Conservation (phyloP, 2,113 vertebrate genomes). For the Chaenocephalus aceratus region DNA sequence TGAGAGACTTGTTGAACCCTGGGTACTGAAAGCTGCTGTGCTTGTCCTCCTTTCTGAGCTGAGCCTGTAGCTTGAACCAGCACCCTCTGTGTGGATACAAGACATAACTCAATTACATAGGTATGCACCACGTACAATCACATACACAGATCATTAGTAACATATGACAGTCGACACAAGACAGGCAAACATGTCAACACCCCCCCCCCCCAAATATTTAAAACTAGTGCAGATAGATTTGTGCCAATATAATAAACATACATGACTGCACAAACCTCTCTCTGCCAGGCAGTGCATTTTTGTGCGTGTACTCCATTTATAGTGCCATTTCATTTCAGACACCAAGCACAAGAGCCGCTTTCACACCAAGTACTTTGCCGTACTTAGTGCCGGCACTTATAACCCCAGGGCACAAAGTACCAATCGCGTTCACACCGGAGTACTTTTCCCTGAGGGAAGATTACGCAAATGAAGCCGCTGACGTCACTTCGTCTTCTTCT, state of each 20-base stretch:
- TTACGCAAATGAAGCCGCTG: too few relatives aligned
- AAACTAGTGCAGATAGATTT: background rate
- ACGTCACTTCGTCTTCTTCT: too few relatives aligned
- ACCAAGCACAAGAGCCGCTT: background rate
- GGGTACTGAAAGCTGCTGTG: conserved; percentile 91
- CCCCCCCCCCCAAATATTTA: background rate
- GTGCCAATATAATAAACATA: background rate
- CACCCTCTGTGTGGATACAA: conserved; percentile 89
- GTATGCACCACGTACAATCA: conserved; percentile 51
- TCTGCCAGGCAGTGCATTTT: background rate
- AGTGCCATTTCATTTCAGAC: background rate
- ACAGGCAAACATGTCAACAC: conserved; percentile 9
- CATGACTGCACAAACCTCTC: background rate
- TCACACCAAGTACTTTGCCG: too few relatives aligned
- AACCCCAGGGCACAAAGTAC: too few relatives aligned
- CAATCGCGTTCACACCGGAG: too few relatives aligned
- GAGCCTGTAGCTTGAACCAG: conserved; percentile 93
- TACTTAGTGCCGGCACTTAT: too few relatives aligned
- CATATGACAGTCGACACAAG: conserved; percentile 39
- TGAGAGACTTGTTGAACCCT: conserved; percentile 93
- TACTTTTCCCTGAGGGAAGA: too few relatives aligned
- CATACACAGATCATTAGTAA: conserved; percentile 47
- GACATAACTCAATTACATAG: conserved; percentile 75
- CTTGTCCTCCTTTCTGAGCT: conserved; percentile 90
- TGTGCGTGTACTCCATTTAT: background rate